Conservation (phyloP, 2,888 invertebrate species). For the Apamea crenata region DNA sequence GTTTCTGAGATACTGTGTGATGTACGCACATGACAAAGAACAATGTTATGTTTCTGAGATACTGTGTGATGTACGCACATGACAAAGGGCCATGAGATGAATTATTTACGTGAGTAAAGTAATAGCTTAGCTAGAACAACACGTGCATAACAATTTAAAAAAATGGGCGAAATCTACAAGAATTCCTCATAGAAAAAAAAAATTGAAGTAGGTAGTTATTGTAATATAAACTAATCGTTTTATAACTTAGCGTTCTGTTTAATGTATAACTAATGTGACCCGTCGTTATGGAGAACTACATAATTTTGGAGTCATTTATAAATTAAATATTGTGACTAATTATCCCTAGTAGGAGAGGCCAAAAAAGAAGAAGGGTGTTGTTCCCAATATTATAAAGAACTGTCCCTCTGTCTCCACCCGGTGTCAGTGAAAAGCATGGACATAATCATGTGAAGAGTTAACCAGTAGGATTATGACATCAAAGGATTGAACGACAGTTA, state of each 20-base stretch:
- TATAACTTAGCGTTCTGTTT: not conserved
- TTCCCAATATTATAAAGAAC: not conserved
- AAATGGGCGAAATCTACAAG: not conserved
- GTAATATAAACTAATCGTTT: conserved; percentile 4
- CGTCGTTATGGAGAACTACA: not conserved
- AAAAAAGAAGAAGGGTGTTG: not conserved
- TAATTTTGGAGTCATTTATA: conserved; percentile 8
- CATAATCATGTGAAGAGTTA: not conserved
- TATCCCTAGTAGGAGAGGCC: not conserved
- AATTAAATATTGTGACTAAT: not conserved
- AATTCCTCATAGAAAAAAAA: not conserved
- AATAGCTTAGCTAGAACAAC: not conserved
- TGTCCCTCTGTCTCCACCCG: not conserved
- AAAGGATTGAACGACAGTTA: not conserved
- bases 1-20: not conserved
- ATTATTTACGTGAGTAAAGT: not conserved
- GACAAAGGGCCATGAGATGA: not conserved
- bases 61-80: not conserved
- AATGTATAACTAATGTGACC: not conserved
- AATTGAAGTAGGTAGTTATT: not conserved
- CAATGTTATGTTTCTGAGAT: not conserved
- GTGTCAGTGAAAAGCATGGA: not conserved
- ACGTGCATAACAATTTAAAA: conserved; percentile 6
- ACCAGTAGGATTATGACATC: not conserved
- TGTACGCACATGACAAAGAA: not conserved